These are phyloP conservation scores for Sphecodes monilicornis DNA, from an alignment of 2,888 invertebrate genomes.

Conservation along the genomic window DNA sequence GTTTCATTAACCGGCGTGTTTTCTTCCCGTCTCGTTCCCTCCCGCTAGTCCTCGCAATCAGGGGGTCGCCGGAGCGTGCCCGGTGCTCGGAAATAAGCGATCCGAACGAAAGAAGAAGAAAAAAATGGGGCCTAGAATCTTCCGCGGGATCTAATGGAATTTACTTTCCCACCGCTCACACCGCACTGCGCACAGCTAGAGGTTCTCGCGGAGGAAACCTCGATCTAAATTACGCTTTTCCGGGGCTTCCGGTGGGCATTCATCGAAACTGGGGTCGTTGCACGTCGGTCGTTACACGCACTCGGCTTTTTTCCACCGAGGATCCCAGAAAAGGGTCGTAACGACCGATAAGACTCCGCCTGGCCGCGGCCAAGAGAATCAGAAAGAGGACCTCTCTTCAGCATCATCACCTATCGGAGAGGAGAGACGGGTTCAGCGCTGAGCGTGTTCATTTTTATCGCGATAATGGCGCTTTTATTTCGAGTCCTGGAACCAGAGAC, in stretches of 20 bases:
- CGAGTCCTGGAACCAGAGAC: slow-evolving; percentile 6
- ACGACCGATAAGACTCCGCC: neutral
- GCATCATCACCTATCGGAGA: neutral
- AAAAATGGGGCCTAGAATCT: neutral
- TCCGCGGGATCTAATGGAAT: neutral
- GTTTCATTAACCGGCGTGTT: slow-evolving; percentile 9
- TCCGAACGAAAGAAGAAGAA: neutral
- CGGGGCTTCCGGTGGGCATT: neutral
- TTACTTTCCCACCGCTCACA: neutral
- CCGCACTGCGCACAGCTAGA: neutral
- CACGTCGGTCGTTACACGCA: slow-evolving; percentile 29
- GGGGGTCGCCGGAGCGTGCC: neutral
- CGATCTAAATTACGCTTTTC: slow-evolving; percentile 2
- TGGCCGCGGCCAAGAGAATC: neutral
- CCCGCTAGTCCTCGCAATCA: neutral
- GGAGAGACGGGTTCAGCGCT: neutral
- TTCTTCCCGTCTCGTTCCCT: neutral
- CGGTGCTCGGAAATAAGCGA: neutral
- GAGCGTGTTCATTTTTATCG: slow-evolving; percentile 44
- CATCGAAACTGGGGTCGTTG: slow-evolving; percentile 33
- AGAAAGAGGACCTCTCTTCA: neutral
- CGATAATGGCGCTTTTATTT: slow-evolving; percentile 46
- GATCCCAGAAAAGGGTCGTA: neutral
- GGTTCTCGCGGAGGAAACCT: neutral
- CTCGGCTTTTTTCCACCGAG: slow-evolving; percentile 11